Conservation (phyloP, 2,113 vertebrate species). For the Leptodactylus fuscus region DNA sequence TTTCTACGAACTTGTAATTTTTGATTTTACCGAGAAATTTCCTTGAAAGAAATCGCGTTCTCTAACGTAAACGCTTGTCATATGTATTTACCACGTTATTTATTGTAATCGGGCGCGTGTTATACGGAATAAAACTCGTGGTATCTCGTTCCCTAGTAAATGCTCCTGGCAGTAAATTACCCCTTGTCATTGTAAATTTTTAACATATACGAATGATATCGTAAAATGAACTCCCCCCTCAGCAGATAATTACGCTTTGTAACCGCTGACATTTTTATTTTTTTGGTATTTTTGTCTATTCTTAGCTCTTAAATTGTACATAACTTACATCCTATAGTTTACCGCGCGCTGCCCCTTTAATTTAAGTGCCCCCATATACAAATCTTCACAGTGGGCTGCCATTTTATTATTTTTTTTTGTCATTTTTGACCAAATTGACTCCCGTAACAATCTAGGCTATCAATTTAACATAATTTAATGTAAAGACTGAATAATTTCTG, state of each 20-base stretch:
- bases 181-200: slow-evolving; percentile 20
- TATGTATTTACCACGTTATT: background rate
- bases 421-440: background rate
- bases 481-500: background rate
- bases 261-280: slow-evolving; percentile 14
- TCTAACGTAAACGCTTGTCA: background rate
- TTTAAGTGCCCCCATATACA: slow-evolving; percentile 4
- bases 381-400: slow-evolving; percentile 8
- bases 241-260: slow-evolving; percentile 25
- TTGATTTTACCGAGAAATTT: too few relatives aligned
- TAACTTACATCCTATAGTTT: background rate
- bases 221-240: slow-evolving; percentile 7
- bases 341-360: background rate
- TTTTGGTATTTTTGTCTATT: background rate
- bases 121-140: background rate
- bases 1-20: background rate
- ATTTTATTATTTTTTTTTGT: background rate
- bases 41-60: too few relatives aligned
- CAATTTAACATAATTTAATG: background rate
- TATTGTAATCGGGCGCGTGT: background rate
- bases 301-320: slow-evolving; percentile 19
- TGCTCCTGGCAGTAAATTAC: background rate
- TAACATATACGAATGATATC: slow-evolving; percentile 11
- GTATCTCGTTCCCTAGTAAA: background rate
- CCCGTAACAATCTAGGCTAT: background rate